Evolutionary conservation across 1,140 invertebrate species (phyloP).

Genomic region (Rhopalosiphum maidis): DNA sequence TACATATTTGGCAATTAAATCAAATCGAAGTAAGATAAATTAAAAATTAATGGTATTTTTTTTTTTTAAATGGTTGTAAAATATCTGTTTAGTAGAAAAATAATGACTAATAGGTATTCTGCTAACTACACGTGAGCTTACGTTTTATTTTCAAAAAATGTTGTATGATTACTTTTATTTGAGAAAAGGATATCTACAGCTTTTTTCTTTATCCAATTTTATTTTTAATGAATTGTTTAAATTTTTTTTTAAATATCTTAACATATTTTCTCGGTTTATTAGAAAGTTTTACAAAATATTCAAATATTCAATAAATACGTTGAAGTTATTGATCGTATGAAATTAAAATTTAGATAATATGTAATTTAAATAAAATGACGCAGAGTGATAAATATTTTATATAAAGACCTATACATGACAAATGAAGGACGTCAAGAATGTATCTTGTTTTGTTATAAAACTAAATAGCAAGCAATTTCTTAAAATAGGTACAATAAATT

Average conservation of each 20-base stretch:
- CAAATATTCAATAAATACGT: background rate
- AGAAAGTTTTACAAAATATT: background rate
- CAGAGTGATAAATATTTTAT: background rate
- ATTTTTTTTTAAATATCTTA: too few relatives aligned
- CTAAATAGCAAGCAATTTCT: background rate
- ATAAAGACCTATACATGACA: background rate
- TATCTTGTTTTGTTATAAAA: background rate
- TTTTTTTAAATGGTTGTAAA: background rate
- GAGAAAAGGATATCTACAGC: background rate
- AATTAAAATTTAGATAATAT: background rate
- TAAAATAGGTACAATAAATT: background rate
- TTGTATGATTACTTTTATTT: background rate
- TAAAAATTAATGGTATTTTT: too few relatives aligned
- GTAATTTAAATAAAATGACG: background rate
- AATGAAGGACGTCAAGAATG: background rate
- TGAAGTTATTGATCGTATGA: too few relatives aligned
- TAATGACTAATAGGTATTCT: background rate
- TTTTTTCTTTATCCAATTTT: background rate
- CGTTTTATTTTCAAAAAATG: background rate
- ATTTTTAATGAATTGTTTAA: background rate
- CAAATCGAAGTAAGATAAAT: background rate
- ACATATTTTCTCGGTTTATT: too few relatives aligned
- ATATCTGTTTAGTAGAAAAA: background rate
- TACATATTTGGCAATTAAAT: background rate
- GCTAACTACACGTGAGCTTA: background rate